These are phyloP conservation scores for Hydrochoerus hydrochaeris DNA, from an alignment of 2,113 vertebrate species.

Conservation along the genomic window DNA sequence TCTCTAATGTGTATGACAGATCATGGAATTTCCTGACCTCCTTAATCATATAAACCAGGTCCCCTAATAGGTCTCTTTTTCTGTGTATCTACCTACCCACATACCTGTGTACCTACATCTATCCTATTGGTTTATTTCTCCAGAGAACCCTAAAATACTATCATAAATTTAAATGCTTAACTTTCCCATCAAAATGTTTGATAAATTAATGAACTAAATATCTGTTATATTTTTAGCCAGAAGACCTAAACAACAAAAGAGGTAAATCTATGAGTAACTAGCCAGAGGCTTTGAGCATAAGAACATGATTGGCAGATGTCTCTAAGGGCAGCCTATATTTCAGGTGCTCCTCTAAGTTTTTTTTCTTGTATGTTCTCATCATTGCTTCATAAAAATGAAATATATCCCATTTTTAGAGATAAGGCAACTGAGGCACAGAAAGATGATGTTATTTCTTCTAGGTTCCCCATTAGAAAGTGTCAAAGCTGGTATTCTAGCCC, in stretches of 20 bases:
- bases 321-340: not conserved
- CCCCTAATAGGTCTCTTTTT: not conserved
- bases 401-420: not conserved
- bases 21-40: not conserved
- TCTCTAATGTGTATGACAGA: not conserved
- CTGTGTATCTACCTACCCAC: not conserved
- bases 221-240: not conserved
- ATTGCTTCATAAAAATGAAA: not conserved
- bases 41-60: not conserved
- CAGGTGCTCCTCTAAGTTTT: not conserved
- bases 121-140: not conserved
- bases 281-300: not conserved
- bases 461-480: not conserved
- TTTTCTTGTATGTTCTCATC: not conserved
- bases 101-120: not conserved
- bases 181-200: not conserved
- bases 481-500: not conserved
- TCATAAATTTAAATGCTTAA: conserved; percentile 28
- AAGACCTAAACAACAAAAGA: not conserved
- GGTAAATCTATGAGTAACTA: not conserved
- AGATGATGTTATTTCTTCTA: not conserved
- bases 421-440: not conserved
- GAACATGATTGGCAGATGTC: not conserved
- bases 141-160: not conserved
- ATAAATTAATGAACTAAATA: not conserved